A percentile compares a stretch with the other conserved stretches of the same genome.
phyloP scores from a whole-genome alignment of 2,797 vertebrate genomes.

The Jordanella pulchra region DNA sequence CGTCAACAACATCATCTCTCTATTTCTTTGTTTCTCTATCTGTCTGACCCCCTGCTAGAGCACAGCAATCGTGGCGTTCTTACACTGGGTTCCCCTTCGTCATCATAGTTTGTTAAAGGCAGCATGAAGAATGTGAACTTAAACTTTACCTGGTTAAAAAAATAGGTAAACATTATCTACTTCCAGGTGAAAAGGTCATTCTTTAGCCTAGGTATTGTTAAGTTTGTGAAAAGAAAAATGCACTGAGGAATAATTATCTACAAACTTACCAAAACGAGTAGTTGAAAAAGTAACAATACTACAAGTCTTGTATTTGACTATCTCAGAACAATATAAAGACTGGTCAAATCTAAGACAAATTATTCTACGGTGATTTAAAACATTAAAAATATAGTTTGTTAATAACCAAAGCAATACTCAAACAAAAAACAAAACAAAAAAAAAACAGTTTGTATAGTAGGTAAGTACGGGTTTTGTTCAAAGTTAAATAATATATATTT shows the following conservation, averaged over 20 bases:
- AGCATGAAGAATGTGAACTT: slow-evolving; percentile 18
- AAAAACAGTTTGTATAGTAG: no score
- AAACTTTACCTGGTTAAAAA: slow-evolving; percentile 11
- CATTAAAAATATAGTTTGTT: no score
- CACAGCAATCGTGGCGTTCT: slow-evolving; percentile 11
- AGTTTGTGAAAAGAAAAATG: neutral
- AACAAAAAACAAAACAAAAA: no score
- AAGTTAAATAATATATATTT: neutral
- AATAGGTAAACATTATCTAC: slow-evolving; percentile 31
- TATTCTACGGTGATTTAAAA: neutral
- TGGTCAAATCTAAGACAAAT: neutral
- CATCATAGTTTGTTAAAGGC: slow-evolving; percentile 13
- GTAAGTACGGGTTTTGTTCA: no score
- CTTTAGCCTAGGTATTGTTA: slow-evolving; percentile 10
- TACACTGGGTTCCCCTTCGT: slow-evolving; percentile 12
- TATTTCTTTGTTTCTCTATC: slow-evolving; percentile 44
- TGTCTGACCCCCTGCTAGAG: slow-evolving; percentile 27
- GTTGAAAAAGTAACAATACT: neutral
- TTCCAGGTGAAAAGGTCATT: neutral
- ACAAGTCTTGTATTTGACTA: neutral
- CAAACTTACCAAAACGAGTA: neutral
- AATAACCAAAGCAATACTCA: no score
- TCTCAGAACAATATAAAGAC: neutral
- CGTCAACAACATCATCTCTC: slow-evolving; percentile 19
- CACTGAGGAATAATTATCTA: no score